Evolutionary conservation across 2,888 invertebrate genomes (phyloP).

Genomic region (Phaedon cochleariae): DNA sequence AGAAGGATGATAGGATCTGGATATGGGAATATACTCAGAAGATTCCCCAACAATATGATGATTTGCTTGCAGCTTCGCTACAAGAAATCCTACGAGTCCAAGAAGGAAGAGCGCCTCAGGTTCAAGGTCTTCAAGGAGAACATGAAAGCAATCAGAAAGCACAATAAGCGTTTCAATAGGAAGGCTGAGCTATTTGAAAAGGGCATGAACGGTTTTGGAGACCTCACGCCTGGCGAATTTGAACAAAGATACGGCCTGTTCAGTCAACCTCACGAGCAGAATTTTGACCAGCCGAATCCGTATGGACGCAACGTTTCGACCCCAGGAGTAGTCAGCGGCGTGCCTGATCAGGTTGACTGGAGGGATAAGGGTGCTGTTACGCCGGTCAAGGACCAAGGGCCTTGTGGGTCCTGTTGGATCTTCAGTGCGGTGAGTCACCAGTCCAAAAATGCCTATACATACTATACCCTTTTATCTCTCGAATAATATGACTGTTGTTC

Average conservation of each 20-base stretch:
- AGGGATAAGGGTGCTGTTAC: conserved; percentile 29
- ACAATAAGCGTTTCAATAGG: conserved; percentile 23
- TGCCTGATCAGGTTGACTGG: conserved; percentile 26
- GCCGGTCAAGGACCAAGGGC: conserved; percentile 30
- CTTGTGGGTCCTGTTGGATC: conserved; percentile 36
- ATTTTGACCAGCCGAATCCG: neutral
- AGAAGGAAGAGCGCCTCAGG: conserved; percentile 16
- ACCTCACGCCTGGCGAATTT: conserved; percentile 28
- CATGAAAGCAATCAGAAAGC: conserved; percentile 25
- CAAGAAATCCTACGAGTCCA: conserved; percentile 24
- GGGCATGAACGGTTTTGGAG: conserved; percentile 29
- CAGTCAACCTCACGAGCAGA: neutral
- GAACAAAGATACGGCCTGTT: conserved; percentile 20
- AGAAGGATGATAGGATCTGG: too few relatives aligned
- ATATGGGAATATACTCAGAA: too few relatives aligned
- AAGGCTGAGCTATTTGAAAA: conserved; percentile 24
- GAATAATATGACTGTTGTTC: too few relatives aligned
- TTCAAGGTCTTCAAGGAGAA: conserved; percentile 25
- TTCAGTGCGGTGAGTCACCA: conserved; percentile 29
- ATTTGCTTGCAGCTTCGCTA: neutral
- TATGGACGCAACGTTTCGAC: neutral
- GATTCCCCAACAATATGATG: too few relatives aligned
- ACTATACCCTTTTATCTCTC: too few relatives aligned
- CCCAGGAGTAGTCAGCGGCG: neutral
- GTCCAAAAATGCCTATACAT: too few relatives aligned